These are phyloP conservation scores for Trypoxylus dichotomus DNA, from an alignment of 1,140 invertebrate genomes.

Conservation along the genomic window DNA sequence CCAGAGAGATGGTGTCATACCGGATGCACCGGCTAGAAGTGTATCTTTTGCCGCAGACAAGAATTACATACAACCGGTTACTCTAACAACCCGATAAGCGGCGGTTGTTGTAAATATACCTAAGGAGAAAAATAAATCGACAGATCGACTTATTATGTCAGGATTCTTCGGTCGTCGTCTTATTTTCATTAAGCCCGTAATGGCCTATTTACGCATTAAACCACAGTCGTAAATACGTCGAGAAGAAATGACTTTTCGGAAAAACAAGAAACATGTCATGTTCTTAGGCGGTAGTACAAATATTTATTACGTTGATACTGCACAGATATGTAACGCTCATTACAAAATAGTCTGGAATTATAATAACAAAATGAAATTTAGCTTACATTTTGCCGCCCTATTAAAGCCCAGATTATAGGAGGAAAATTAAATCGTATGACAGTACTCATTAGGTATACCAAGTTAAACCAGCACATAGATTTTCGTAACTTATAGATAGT, in stretches of 20 bases:
- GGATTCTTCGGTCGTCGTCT: slow-evolving; percentile 14
- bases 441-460: no score
- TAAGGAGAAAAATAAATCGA: slow-evolving; percentile 28
- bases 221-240: neutral
- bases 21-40: slow-evolving; percentile 28
- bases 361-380: no score
- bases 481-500: no score
- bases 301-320: neutral
- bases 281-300: neutral
- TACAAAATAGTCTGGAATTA: no score
- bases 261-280: neutral
- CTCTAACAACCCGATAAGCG: slow-evolving; percentile 27
- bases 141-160: slow-evolving; percentile 32
- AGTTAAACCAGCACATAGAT: no score
- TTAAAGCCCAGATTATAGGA: no score
- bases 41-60: slow-evolving; percentile 16
- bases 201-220: neutral
- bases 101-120: slow-evolving; percentile 29
- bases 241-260: neutral
- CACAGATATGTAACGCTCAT: neutral
- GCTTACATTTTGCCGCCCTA: no score
- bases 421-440: no score
- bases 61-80: slow-evolving; percentile 29
- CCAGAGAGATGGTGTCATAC: slow-evolving; percentile 27
- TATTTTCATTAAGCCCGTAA: neutral